phyloP scores from a whole-genome alignment of 2,888 invertebrate genomes.

The Cerastis leucographa region DNA sequence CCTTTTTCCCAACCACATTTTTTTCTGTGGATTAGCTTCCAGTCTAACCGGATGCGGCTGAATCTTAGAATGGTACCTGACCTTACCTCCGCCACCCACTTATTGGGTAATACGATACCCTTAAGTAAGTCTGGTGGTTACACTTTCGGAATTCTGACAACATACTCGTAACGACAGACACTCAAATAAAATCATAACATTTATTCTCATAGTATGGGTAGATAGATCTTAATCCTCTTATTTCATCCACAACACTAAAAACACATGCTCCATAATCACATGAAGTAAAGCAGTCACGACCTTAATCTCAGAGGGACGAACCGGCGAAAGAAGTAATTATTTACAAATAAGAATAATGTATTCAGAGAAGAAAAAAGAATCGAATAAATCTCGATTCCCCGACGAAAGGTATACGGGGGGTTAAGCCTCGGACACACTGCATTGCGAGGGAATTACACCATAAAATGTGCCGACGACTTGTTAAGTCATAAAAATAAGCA shows the following conservation, averaged over 20 bases:
- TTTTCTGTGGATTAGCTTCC: background rate
- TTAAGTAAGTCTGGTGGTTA: background rate
- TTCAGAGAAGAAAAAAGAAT: constrained; percentile 77
- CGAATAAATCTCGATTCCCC: constrained; percentile 77
- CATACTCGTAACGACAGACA: background rate
- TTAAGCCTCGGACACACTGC: constrained; percentile 68
- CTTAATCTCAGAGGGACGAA: constrained; percentile 67
- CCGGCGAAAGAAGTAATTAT: constrained; percentile 77
- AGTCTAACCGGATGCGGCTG: background rate
- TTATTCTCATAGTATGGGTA: background rate
- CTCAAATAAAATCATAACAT: background rate
- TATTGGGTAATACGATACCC: background rate
- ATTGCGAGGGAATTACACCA: constrained; percentile 28
- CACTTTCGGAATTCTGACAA: background rate
- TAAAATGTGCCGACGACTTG: constrained; percentile 47
- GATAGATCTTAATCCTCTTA: constrained; percentile 3
- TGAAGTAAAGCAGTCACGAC: constrained; percentile 70
- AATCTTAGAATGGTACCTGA: background rate
- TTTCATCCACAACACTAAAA: constrained; percentile 28
- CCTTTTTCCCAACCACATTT: background rate
- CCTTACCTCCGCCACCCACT: background rate
- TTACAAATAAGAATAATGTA: constrained; percentile 83
- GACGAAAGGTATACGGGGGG: constrained; percentile 72
- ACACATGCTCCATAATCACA: constrained; percentile 29
- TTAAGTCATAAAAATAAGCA: constrained; percentile 56